These are phyloP conservation scores for Noctilio leporinus DNA, from an alignment of 2,113 vertebrate genomes.

Conservation along the genomic window DNA sequence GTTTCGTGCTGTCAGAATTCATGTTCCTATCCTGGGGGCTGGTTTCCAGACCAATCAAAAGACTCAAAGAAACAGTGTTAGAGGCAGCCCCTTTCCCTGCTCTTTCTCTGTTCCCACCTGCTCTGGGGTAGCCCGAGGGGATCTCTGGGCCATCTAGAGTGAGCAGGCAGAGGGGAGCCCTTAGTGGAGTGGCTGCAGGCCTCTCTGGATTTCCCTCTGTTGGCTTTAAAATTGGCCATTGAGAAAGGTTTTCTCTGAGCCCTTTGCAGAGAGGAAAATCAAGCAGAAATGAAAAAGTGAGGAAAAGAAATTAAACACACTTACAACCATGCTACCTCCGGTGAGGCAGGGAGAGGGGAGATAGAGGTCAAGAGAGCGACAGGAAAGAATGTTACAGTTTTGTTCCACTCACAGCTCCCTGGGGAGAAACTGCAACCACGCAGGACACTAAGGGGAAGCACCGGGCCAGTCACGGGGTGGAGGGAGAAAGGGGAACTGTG, in stretches of 20 bases:
- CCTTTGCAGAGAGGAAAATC: not conserved
- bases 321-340: not conserved
- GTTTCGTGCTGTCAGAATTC: not conserved
- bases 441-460: not conserved
- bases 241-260: not conserved
- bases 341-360: not conserved
- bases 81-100: not conserved
- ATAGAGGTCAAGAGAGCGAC: not conserved
- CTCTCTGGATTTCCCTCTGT: not conserved
- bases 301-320: not conserved
- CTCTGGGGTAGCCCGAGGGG: accelerated
- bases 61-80: not conserved
- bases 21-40: not conserved
- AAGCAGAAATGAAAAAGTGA: not conserved
- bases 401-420: not conserved
- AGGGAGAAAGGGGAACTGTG: not conserved
- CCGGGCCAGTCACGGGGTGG: not conserved
- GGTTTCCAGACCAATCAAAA: not conserved
- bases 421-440: not conserved
- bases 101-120: not conserved
- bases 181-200: not conserved
- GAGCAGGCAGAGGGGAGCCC: not conserved
- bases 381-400: not conserved
- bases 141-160: not conserved
- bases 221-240: not conserved